Evolutionary conservation across 2,113 vertebrate species (phyloP).

Genomic region (Aplodontia rufa): DNA sequence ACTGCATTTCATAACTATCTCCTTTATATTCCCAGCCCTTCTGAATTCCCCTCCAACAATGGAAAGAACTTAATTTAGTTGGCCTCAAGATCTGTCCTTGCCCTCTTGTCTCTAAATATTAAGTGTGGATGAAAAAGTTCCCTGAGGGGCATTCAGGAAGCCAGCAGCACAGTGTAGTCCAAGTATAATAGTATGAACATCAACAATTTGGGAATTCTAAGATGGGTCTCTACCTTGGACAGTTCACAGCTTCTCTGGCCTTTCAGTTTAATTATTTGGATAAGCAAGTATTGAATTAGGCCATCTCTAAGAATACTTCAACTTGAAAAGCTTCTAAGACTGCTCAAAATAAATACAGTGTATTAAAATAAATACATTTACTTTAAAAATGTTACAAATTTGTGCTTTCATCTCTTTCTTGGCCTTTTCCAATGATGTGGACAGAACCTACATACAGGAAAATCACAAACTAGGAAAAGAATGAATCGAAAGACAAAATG

Average conservation of each 20-base stretch:
- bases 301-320: conserved; percentile 26
- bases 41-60: background rate
- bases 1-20: background rate
- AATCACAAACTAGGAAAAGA: conserved; percentile 5
- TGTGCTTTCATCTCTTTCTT: conserved; percentile 52
- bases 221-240: background rate
- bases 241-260: background rate
- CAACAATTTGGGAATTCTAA: background rate
- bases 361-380: too few relatives aligned
- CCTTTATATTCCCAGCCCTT: background rate
- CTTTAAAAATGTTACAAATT: background rate
- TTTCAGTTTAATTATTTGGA: conserved; percentile 35
- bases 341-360: too few relatives aligned
- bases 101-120: background rate
- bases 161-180: background rate
- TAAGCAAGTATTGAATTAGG: conserved; percentile 20
- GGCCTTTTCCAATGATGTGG: background rate
- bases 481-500: background rate
- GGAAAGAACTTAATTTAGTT: conserved; percentile 22
- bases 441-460: conserved; percentile 24
- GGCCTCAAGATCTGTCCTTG: background rate
- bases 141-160: background rate
- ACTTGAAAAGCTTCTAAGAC: background rate
- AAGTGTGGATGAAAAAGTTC: background rate
- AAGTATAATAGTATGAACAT: background rate